These are phyloP conservation scores for Morinoia aosen DNA, from an alignment of 2,888 invertebrate genomes.

Conservation along the genomic window DNA sequence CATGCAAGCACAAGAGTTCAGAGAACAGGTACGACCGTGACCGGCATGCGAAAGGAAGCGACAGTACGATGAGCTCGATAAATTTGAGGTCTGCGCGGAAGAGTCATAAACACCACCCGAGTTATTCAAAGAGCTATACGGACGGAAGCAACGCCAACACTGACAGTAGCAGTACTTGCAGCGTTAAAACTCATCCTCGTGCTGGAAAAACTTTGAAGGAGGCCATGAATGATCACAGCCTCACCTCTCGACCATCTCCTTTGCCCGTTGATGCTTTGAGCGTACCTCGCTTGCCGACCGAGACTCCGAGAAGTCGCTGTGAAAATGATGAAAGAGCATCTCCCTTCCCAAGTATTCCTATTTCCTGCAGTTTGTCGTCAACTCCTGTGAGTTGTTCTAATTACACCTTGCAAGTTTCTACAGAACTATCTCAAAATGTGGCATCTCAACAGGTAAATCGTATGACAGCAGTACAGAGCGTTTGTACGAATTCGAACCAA, in stretches of 20 bases:
- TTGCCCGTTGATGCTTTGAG: too few species aligned
- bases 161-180: slow-evolving; percentile 32
- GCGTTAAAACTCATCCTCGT: slow-evolving; percentile 29
- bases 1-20: slow-evolving; percentile 7
- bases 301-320: background rate
- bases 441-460: background rate
- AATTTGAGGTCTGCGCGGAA: background rate
- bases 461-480: background rate
- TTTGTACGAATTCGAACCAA: background rate
- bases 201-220: background rate
- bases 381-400: background rate
- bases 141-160: background rate
- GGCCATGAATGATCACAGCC: background rate
- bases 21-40: background rate
- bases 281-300: too few species aligned
- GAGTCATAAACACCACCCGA: background rate
- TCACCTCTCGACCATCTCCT: too few species aligned
- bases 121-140: background rate
- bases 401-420: background rate
- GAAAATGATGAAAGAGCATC: background rate
- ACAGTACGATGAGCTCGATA: background rate
- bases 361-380: background rate
- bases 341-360: background rate
- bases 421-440: background rate
- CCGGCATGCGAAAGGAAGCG: slow-evolving; percentile 1